These are phyloP conservation scores for Lithobius niger DNA, from an alignment of 1,140 invertebrate species.

Conservation along the genomic window DNA sequence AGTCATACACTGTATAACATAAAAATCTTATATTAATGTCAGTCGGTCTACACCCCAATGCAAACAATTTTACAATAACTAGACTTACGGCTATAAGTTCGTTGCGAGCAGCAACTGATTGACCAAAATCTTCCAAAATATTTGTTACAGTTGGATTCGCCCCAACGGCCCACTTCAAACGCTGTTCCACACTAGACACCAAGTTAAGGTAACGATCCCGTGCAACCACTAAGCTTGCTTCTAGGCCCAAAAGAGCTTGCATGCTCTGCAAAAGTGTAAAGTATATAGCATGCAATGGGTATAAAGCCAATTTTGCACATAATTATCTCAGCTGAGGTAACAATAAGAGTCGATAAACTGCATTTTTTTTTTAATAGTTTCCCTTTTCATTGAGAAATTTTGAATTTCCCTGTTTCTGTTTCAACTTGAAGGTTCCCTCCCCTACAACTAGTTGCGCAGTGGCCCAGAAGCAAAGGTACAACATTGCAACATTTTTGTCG, in stretches of 20 bases:
- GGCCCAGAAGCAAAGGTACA: no score
- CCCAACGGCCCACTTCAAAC: slow-evolving; percentile 75
- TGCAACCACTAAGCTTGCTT: slow-evolving; percentile 42
- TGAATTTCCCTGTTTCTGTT: no score
- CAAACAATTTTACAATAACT: no score
- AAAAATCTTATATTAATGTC: background rate
- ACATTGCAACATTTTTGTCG: no score
- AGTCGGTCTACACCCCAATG: no score
- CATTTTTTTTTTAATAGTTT: no score
- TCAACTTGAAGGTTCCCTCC: no score
- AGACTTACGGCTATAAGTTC: slow-evolving; percentile 25
- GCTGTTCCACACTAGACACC: slow-evolving; percentile 51
- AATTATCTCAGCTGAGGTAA: no score
- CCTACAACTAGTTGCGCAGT: no score
- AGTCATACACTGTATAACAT: slow-evolving; percentile 4
- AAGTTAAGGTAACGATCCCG: slow-evolving; percentile 48
- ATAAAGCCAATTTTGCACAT: no score
- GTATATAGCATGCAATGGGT: background rate
- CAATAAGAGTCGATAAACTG: no score
- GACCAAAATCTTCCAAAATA: slow-evolving; percentile 35
- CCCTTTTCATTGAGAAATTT: no score
- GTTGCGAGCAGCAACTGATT: slow-evolving; percentile 24
- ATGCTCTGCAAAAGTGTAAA: slow-evolving; percentile 35
- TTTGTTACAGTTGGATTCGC: slow-evolving; percentile 63
- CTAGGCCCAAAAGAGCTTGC: slow-evolving; percentile 40